A percentile compares a stretch with the other conserved stretches of the same genome.
phyloP scores from a whole-genome alignment of 1,140 invertebrate genomes.

The Camponotus vicinus region DNA sequence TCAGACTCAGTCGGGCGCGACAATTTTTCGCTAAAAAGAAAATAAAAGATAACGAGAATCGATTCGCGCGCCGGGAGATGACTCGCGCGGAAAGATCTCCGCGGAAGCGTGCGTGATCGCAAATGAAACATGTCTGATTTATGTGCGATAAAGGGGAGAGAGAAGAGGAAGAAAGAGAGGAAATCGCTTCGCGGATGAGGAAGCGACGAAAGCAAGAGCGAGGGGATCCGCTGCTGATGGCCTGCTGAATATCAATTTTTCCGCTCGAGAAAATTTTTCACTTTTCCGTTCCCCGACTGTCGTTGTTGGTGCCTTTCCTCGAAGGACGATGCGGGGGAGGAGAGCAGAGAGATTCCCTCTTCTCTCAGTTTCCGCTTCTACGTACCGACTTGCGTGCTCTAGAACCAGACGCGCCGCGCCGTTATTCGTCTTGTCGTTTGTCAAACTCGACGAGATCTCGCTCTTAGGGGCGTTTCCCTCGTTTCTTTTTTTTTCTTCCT shows the following conservation, averaged over 20 bases:
- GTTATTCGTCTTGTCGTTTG: constrained; percentile 74
- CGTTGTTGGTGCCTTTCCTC: constrained; percentile 47
- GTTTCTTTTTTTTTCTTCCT: neutral
- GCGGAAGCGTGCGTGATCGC: constrained; percentile 62
- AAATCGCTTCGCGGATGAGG: constrained; percentile 2
- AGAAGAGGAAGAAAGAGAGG: neutral
- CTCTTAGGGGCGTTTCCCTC: constrained; percentile 2
- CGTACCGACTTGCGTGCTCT: constrained; percentile 53
- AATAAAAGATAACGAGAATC: constrained; percentile 68
- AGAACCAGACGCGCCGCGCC: constrained; percentile 66
- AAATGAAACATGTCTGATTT: constrained; percentile 78
- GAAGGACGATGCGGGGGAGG: constrained; percentile 43
- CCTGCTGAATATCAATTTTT: constrained; percentile 77
- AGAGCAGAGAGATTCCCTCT: neutral
- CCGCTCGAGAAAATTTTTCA: constrained; percentile 74
- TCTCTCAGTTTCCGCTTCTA: constrained; percentile 65
- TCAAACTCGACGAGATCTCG: constrained; percentile 73
- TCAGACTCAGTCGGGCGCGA: constrained; percentile 11
- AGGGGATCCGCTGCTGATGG: constrained; percentile 48
- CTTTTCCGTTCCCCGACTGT: constrained; percentile 68
- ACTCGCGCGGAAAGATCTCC: constrained; percentile 66
- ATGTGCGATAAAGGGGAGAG: constrained; percentile 50
- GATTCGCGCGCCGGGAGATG: constrained; percentile 68
- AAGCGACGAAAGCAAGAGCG: constrained; percentile 34
- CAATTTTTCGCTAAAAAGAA: constrained; percentile 7